Evolutionary conservation across 2,888 invertebrate genomes (phyloP), one percentile per base, ranked within the genome.

Genomic region (Kryphioiulus occultus): DNA sequence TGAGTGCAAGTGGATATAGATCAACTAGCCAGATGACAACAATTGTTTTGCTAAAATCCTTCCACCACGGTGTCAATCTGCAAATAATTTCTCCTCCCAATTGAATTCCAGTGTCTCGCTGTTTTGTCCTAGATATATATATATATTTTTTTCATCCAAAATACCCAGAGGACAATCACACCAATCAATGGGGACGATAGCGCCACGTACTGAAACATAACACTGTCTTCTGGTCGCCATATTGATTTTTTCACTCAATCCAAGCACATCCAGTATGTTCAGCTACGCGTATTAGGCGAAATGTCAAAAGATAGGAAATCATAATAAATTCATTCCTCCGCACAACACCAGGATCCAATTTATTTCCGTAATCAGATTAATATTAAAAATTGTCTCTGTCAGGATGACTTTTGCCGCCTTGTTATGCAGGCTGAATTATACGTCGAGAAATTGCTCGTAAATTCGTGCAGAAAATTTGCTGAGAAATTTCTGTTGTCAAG

Each of bases 121-220:
- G 22, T 68, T 22, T 26, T 68, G 68, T 68, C 68, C 68, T 68
- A 68, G 26, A 68, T 68, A 68, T 68, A 9, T 39, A 39, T 39
- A 39, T 39, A 39, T 39, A 9, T 44, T 44, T 44, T 44, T 68
- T 26, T n/a, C 26, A 68, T 68, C 26, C 68, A 10, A 68, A 68
- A 68, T 68, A 26, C 68, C 68, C 68, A 1, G 68, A 68, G 68
- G 68, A 68, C 68, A 68, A 68, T 68, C 68, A 68, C 68, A 68
- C 68, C 68, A 68, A 68, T 68, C 68, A 68, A 68, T 68, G 68
- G 22, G 68, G 68, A 68, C 26, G 68, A 68, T 68, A 68, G 22
- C 68, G 68, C 68, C 68, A 68, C n/a, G 68, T 26, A 68, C 68
- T 26, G 68, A 68, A 68, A 68, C 68, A 26, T 68, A 68, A 68